Percentiles rank a stretch among this genome's conserved stretches.
These are phyloP conservation scores for Tillus elongatus DNA, from an alignment of 2,888 invertebrate genomes.

Conservation along the genomic window DNA sequence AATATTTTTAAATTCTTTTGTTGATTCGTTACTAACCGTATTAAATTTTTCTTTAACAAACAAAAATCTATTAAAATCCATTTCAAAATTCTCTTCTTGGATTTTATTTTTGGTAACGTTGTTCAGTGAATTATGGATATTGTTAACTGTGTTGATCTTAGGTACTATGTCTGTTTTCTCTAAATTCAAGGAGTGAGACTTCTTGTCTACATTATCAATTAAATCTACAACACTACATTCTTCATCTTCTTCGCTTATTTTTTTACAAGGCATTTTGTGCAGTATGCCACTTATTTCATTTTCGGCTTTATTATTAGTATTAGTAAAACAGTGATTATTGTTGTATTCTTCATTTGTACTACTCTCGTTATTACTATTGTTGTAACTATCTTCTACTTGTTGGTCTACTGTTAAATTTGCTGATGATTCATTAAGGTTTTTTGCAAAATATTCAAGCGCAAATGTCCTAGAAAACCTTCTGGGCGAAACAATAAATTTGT, in stretches of 20 bases:
- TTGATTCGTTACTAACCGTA: slow-evolving; percentile 2
- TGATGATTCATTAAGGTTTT: slow-evolving; percentile 3
- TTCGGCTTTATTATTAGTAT: no score
- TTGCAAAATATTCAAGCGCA: slow-evolving; percentile 4
- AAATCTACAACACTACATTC: neutral
- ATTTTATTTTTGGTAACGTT: no score
- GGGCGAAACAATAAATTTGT: slow-evolving; percentile 17
- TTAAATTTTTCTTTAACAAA: slow-evolving; percentile 6
- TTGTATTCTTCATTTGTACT: neutral
- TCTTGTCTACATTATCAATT: neutral
- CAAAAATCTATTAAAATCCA: slow-evolving; percentile 1
- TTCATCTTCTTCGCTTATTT: slow-evolving; percentile 2
- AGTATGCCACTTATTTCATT: no score
- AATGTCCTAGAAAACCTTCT: slow-evolving; percentile 1
- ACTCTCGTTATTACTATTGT: no score
- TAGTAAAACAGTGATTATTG: no score
- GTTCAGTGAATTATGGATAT: neutral
- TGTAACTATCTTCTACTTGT: no score
- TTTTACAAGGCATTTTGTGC: neutral
- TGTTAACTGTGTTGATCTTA: neutral
- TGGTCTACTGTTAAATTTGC: no score
- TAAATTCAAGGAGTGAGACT: neutral
- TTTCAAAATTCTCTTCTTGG: slow-evolving; percentile 8
- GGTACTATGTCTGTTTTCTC: neutral
- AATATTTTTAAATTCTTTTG: slow-evolving; percentile 11